Conservation (phyloP, 2,113 vertebrate genomes). For the Python bivittatus region DNA sequence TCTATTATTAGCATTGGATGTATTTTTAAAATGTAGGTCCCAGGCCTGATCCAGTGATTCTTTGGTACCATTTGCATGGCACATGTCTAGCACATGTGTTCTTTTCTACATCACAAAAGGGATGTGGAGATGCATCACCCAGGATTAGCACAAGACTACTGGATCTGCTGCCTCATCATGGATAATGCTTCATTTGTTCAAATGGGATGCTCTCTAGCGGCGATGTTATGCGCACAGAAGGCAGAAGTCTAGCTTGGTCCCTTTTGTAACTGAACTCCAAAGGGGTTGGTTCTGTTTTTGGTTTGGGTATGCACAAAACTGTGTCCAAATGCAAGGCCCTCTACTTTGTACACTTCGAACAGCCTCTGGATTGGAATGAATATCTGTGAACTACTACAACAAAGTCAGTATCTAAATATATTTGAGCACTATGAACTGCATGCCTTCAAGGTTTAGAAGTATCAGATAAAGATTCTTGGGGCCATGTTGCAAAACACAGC, state of each 20-base stretch:
- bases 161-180: not conserved
- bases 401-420: not conserved
- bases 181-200: not conserved
- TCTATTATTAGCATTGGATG: not conserved
- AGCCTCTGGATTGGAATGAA: not conserved
- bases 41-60: not conserved
- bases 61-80: not conserved
- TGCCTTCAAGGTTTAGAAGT: slow-evolving; percentile 41
- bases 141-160: not conserved
- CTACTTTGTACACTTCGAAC: not conserved
- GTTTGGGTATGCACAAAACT: not conserved
- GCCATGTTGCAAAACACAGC: slow-evolving; percentile 2
- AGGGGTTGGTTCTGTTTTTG: not conserved
- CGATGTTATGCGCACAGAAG: not conserved
- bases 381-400: slow-evolving; percentile 1
- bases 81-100: not conserved
- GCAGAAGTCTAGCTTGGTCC: not conserved
- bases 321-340: not conserved
- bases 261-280: not conserved
- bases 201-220: not conserved
- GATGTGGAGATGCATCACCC: not conserved
- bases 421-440: slow-evolving; percentile 43
- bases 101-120: not conserved
- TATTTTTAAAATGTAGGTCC: not conserved
- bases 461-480: slow-evolving; percentile 21